Evolutionary conservation across 2,113 vertebrate genomes (phyloP), one percentile per base, ranked within the genome.

Genomic region (Mesembrinibis cayennensis): DNA sequence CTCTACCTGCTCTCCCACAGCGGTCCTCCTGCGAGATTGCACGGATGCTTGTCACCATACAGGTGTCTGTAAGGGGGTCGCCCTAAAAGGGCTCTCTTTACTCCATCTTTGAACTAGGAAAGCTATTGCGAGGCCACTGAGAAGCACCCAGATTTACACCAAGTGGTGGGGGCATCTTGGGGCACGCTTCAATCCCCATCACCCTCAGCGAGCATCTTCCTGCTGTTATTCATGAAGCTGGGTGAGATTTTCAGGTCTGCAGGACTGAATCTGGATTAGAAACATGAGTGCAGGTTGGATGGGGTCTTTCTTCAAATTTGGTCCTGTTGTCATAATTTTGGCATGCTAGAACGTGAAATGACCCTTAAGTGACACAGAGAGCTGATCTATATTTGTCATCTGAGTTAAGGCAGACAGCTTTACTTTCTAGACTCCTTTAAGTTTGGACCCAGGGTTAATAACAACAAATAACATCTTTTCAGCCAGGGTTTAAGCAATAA

Each of bases 391-490:
- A 7, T 18, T 30, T 73, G 89, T 42, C 42, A 38, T n/a, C 56
- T 20, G 40, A 4, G 2, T 6, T 49, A 50, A 67, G 58, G 70
- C 71, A 80, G 83, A 82, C 44, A 77, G 93, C 20, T 93, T 89
- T 49, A 34, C 34, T 82, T 87, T 65, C 62, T 25, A 73, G 91
- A 32, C 62, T 87, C 70, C 66, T 85, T 59, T 42, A 73, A 77
- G 78, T 80, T 82, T 93, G 71, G 58, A 76, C 3, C 5, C 32
- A 26, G 45, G 40, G 42, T 56, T 85, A 90, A 56, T 36, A 62
- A 80, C 36, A 87, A 82, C 70, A 96, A 86, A 93, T 32, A 91
- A 55, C 29, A 40, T 34, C 25, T 85, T 87, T 91, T 34, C 81
- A 87, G 77, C 22, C 40, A 8, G 53, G 16, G 89, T 94, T 89